Evolutionary conservation across 2,113 vertebrate species (phyloP).

Genomic region (Notarius quadriscutis): DNA sequence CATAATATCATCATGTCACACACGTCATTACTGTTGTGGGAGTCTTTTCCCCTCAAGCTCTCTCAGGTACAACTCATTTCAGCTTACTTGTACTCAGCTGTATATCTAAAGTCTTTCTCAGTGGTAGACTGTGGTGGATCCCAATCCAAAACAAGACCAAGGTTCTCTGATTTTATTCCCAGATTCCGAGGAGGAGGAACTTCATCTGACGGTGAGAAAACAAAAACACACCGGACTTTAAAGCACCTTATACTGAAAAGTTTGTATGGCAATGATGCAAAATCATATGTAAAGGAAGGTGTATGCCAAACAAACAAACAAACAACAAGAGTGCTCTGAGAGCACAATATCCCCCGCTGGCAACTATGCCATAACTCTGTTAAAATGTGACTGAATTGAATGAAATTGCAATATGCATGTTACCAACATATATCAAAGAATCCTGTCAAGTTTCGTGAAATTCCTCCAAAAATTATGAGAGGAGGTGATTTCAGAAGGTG

Average conservation of each 20-base stretch:
- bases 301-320: background rate
- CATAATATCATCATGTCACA: background rate
- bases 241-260: too few species aligned
- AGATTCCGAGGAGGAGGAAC: constrained; percentile 54
- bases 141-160: constrained; percentile 66
- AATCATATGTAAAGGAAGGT: background rate
- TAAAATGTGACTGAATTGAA: too few species aligned
- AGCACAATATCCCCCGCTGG: too few species aligned
- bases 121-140: constrained; percentile 40
- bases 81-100: constrained; percentile 53
- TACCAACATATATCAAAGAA: too few species aligned
- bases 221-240: background rate
- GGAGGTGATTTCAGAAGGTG: too few species aligned
- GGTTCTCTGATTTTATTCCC: constrained; percentile 55
- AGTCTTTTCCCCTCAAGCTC: background rate
- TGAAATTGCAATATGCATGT: too few species aligned
- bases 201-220: constrained; percentile 11
- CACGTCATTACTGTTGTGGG: background rate
- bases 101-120: constrained; percentile 48
- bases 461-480: too few species aligned
- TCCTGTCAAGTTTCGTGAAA: too few species aligned
- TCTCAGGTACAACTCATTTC: background rate
- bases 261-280: background rate
- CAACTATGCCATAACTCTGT: too few species aligned
- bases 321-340: too few species aligned